A percentile compares a stretch with the other conserved stretches of the same genome.
Conservation (phyloP, 2,888 invertebrate species). For the Mesoligia furuncula region DNA sequence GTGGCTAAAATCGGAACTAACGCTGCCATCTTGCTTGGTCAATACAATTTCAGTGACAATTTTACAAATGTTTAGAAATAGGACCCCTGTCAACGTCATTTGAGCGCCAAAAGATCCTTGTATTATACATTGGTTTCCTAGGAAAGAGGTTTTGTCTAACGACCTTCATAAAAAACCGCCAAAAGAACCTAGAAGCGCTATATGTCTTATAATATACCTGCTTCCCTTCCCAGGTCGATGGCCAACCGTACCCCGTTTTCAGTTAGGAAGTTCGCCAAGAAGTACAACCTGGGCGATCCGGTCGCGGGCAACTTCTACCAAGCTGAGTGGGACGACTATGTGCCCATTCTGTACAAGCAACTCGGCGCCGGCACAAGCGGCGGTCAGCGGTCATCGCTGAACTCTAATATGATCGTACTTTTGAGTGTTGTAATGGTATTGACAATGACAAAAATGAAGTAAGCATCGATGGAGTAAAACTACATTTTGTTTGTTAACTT, state of each 20-base stretch:
- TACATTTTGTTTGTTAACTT: neutral
- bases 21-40: too few species aligned
- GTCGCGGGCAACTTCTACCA: slow-evolving; percentile 95
- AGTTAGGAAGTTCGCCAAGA: slow-evolving; percentile 92
- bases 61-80: too few species aligned
- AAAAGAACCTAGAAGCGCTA: too few species aligned
- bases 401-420: neutral
- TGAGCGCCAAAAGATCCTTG: too few species aligned
- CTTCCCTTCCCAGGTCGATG: slow-evolving; percentile 77
- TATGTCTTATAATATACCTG: neutral
- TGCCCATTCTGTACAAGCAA: slow-evolving; percentile 90
- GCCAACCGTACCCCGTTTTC: slow-evolving; percentile 83
- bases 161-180: too few species aligned
- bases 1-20: neutral
- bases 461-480: neutral
- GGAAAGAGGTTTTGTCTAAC: too few species aligned
- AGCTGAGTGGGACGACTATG: slow-evolving; percentile 95
- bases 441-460: neutral
- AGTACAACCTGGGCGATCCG: slow-evolving; percentile 93
- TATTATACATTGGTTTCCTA: too few species aligned
- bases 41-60: too few species aligned
- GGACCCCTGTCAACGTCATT: too few species aligned
- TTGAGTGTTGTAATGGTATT: neutral
- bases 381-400: neutral
- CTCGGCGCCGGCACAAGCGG: slow-evolving; percentile 75